phyloP scores from a whole-genome alignment of 2,888 invertebrate species.

The Bimastos eiseni region DNA sequence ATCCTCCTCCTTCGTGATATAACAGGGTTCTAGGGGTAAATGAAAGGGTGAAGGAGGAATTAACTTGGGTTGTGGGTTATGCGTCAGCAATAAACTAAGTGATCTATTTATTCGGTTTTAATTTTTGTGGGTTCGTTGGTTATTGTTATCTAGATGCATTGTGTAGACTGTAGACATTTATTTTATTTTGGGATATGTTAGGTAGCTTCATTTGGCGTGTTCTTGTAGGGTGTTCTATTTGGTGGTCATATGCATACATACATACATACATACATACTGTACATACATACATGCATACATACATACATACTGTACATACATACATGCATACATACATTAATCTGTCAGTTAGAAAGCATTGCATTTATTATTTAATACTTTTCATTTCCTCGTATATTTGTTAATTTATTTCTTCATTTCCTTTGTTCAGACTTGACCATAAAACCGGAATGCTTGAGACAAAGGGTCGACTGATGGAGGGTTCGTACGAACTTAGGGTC shows the following conservation, averaged over 20 bases:
- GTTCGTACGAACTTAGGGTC: slow-evolving; percentile 78
- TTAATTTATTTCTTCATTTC: neutral
- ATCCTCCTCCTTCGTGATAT: neutral
- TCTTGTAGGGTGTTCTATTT: no score
- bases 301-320: no score
- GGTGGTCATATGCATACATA: no score
- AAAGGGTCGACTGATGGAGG: slow-evolving; percentile 87
- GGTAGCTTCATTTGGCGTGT: no score
- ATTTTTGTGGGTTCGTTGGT: neutral
- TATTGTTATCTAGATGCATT: neutral
- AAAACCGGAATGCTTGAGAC: slow-evolving; percentile 94
- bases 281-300: no score
- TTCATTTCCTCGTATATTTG: neutral
- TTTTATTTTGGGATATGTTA: no score
- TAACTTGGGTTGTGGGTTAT: neutral
- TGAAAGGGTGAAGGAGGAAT: neutral
- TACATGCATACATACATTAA: no score
- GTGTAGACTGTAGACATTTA: no score
- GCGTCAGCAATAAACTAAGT: neutral
- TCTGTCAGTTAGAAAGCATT: neutral
- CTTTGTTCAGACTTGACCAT: slow-evolving; percentile 70
- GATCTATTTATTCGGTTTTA: neutral
- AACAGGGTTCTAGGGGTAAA: neutral
- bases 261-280: no score
- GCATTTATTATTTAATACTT: neutral